Evolutionary conservation across 2,797 vertebrate genomes (phyloP).

Genomic region (Huso huso): DNA sequence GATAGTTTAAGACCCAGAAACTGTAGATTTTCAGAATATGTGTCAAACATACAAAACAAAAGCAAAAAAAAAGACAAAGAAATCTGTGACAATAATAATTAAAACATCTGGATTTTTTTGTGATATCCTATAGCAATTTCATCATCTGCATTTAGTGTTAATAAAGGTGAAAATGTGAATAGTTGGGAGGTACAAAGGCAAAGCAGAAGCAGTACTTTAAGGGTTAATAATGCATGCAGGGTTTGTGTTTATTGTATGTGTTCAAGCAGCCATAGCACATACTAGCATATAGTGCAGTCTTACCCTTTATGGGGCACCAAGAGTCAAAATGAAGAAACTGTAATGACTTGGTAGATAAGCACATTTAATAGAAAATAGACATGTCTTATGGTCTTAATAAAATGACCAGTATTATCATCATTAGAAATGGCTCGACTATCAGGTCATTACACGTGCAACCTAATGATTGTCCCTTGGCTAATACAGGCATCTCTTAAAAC

Average conservation of each 20-base stretch:
- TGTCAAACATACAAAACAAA: too few species aligned
- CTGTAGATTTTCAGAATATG: too few species aligned
- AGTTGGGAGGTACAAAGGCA: conserved; percentile 28
- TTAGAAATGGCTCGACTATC: conserved; percentile 23
- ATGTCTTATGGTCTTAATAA: conserved; percentile 22
- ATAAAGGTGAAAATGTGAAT: conserved; percentile 6
- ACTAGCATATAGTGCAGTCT: conserved; percentile 53
- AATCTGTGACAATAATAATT: too few species aligned
- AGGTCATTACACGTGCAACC: conserved; percentile 49
- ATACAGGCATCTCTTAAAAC: conserved; percentile 8
- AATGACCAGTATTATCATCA: background rate
- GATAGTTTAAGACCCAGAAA: too few species aligned
- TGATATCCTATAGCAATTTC: background rate
- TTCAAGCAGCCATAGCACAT: conserved; percentile 71
- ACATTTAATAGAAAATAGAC: conserved; percentile 21
- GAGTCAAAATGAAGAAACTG: conserved; percentile 54
- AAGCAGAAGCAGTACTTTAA: conserved; percentile 75
- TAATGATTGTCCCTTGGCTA: conserved; percentile 1
- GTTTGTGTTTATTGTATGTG: conserved; percentile 46
- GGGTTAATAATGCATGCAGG: conserved; percentile 85
- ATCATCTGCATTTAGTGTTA: conserved; percentile 3
- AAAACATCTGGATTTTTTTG: too few species aligned
- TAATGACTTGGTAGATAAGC: conserved; percentile 36
- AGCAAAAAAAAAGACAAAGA: too few species aligned
- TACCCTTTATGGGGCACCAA: conserved; percentile 48